Evolutionary conservation across 1,140 invertebrate genomes (phyloP).

Genomic region (Zophobas atratus): DNA sequence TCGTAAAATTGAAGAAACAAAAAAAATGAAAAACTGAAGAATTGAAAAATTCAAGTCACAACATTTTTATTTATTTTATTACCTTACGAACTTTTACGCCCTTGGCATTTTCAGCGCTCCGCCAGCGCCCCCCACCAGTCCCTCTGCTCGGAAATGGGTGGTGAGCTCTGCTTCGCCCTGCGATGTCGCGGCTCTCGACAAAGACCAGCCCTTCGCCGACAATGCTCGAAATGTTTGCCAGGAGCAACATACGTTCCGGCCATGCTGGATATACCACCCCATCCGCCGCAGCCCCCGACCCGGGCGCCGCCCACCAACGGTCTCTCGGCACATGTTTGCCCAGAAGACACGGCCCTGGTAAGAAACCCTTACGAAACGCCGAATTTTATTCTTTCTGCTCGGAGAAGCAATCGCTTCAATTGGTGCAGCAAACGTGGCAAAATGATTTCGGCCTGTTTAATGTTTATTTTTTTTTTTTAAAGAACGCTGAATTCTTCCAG

Average conservation of each 20-base stretch:
- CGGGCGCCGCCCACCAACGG: conserved; percentile 65
- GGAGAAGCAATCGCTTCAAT: background rate
- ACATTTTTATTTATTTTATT: background rate
- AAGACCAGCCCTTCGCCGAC: conserved; percentile 74
- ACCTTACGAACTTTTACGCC: too few relatives aligned
- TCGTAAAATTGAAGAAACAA: too few relatives aligned
- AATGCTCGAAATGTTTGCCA: conserved; percentile 78
- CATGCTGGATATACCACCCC: conserved; percentile 62
- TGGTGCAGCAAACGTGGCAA: background rate
- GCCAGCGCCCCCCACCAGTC: conserved; percentile 76
- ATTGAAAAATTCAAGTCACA: too few relatives aligned
- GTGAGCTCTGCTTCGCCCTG: conserved; percentile 85
- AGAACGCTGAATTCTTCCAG: conserved; percentile 33
- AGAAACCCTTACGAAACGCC: conserved; percentile 33
- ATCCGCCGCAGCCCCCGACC: conserved; percentile 62
- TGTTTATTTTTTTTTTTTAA: background rate
- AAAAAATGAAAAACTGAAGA: too few relatives aligned
- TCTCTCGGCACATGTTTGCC: conserved; percentile 52
- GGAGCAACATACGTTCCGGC: conserved; percentile 62
- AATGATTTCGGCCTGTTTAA: background rate
- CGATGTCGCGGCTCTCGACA: conserved; percentile 80
- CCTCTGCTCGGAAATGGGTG: conserved; percentile 86
- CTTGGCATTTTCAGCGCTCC: conserved; percentile 54
- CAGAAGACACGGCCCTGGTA: conserved; percentile 58
- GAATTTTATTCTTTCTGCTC: conserved; percentile 11